phyloP scores from a whole-genome alignment of 2,113 vertebrate species.

The Psephotus haematonotus region DNA sequence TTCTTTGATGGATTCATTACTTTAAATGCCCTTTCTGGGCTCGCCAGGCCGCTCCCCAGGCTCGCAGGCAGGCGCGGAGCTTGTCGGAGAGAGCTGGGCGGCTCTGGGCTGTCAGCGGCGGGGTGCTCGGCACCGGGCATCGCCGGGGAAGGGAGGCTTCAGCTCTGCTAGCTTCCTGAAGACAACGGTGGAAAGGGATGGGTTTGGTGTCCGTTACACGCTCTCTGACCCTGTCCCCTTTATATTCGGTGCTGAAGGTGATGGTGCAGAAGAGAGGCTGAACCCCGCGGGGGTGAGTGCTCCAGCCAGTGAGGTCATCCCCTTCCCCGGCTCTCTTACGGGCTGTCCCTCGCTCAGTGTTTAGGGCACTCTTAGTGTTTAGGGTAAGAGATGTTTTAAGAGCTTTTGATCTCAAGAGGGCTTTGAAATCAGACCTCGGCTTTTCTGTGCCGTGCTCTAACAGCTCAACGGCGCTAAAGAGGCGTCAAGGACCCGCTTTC shows the following conservation, averaged over 20 bases:
- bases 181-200: not conserved
- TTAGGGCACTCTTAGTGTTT: not conserved
- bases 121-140: not conserved
- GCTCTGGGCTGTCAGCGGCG: rapidly evolving
- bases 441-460: not conserved
- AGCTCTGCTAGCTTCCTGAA: not conserved
- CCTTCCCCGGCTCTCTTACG: not conserved
- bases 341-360: not conserved
- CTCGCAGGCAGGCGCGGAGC: not conserved
- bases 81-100: not conserved
- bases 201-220: not conserved
- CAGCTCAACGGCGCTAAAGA: not conserved
- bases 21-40: not conserved
- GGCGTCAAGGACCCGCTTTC: not conserved
- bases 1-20: not conserved
- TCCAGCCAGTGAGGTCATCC: not conserved
- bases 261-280: not conserved
- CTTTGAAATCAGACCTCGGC: not conserved
- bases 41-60: too few species aligned
- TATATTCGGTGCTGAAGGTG: not conserved
- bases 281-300: not conserved
- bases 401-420: not conserved
- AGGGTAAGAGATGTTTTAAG: not conserved
- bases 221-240: not conserved
- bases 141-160: not conserved